These are phyloP conservation scores for Polyploca ridens DNA, from an alignment of 2,888 invertebrate genomes.

Conservation along the genomic window DNA sequence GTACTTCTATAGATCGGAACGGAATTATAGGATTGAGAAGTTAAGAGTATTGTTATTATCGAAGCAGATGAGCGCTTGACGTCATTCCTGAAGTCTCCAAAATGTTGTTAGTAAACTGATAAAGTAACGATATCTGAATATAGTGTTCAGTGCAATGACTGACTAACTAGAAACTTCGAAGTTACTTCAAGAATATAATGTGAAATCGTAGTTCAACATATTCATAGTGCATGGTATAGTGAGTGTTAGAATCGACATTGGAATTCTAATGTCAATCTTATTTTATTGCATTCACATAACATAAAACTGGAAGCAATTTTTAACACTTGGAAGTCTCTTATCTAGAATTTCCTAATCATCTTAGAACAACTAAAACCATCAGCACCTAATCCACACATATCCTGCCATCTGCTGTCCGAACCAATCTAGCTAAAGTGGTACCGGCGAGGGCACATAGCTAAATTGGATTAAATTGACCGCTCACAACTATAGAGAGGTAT, in stretches of 20 bases:
- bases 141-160: too few relatives aligned
- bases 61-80: too few relatives aligned
- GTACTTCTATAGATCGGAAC: background rate
- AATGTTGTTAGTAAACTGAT: background rate
- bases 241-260: too few relatives aligned
- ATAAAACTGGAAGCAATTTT: background rate
- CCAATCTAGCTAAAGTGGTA: constrained; percentile 65
- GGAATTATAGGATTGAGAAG: background rate
- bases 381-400: constrained; percentile 59
- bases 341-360: background rate
- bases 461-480: constrained; percentile 79
- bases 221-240: too few relatives aligned
- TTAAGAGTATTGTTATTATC: background rate
- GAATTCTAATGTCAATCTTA: background rate
- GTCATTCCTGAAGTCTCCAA: background rate
- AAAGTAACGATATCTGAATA: background rate
- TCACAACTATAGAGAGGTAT: constrained; percentile 47
- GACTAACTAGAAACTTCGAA: too few relatives aligned
- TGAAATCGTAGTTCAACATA: too few relatives aligned
- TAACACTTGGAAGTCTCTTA: background rate
- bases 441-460: constrained; percentile 47
- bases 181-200: too few relatives aligned
- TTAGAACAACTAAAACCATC: constrained; percentile 33
- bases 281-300: background rate
- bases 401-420: constrained; percentile 58